phyloP scores from a whole-genome alignment of 2,888 invertebrate species.

The Latrodectus hesperus region DNA sequence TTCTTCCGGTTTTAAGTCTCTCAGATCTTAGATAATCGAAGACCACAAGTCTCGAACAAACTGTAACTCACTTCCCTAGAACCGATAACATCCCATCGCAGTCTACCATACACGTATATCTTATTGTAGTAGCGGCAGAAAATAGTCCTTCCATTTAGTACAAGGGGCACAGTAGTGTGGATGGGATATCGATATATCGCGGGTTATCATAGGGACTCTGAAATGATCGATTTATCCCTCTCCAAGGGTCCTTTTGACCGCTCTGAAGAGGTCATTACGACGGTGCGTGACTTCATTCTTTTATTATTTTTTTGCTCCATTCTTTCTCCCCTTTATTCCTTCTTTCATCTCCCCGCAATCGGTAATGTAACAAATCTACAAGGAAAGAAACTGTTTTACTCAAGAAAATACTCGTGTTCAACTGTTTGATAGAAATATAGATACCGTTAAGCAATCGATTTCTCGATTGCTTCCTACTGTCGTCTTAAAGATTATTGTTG shows the following conservation, averaged over 20 bases:
- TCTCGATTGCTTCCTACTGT: background rate
- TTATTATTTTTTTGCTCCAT: constrained; percentile 22
- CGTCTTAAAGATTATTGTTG: background rate
- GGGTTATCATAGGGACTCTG: constrained; percentile 52
- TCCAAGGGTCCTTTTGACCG: constrained; percentile 44
- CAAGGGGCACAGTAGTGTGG: constrained; percentile 23
- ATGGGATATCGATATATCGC: constrained; percentile 56
- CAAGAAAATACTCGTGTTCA: background rate
- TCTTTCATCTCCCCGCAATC: constrained; percentile 44
- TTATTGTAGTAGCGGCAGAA: constrained; percentile 28
- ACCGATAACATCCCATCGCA: constrained; percentile 58
- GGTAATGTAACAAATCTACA: constrained; percentile 38
- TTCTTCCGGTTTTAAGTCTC: constrained; percentile 52
- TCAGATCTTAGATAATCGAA: constrained; percentile 50
- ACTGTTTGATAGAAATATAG: background rate
- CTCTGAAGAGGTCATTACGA: constrained; percentile 64
- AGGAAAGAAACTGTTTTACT: background rate
- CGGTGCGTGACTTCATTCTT: constrained; percentile 61
- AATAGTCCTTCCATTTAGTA: constrained; percentile 57
- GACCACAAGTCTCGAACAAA: constrained; percentile 22
- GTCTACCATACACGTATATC: constrained; percentile 31
- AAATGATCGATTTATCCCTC: constrained; percentile 62
- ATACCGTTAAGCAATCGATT: background rate
- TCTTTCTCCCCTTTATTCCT: constrained; percentile 12
- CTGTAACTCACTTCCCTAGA: constrained; percentile 27